phyloP scores from a whole-genome alignment of 2,888 invertebrate genomes.

The Pantelozetes paolii region DNA sequence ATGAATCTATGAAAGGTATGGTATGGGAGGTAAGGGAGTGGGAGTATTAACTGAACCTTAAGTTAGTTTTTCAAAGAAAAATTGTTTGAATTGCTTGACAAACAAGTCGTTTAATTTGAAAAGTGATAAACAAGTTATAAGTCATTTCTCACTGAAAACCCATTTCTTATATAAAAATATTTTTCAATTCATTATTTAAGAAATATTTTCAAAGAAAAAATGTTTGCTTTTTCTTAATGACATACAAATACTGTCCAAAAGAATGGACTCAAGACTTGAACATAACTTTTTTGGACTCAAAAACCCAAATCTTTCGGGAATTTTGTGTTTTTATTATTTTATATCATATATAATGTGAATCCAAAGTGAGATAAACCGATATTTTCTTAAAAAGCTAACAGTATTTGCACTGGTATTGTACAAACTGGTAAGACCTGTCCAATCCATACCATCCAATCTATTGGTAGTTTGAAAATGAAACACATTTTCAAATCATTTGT shows the following conservation, averaged over 20 bases:
- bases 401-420: not conserved
- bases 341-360: not conserved
- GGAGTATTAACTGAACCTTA: not conserved
- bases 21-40: not conserved
- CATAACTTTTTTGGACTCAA: not conserved
- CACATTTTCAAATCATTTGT: constrained; percentile 19
- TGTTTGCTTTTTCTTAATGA: constrained; percentile 14
- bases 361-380: too few species aligned
- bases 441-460: constrained; percentile 20
- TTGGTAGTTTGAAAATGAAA: not conserved
- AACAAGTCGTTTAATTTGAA: constrained; percentile 30
- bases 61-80: not conserved
- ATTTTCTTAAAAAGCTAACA: not conserved
- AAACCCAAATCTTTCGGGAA: not conserved
- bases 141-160: not conserved
- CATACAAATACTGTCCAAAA: constrained; percentile 3
- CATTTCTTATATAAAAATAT: not conserved
- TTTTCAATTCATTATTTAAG: not conserved
- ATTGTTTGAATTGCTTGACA: constrained; percentile 28
- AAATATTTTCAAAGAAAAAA: not conserved
- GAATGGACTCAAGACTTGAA: too few species aligned
- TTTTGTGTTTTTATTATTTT: too few species aligned
- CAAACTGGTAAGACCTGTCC: constrained; percentile 1
- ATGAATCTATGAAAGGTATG: constrained; percentile 25
- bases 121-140: constrained; percentile 22